These are phyloP conservation scores for Drosophila pallidifrons DNA, from an alignment of 1,140 invertebrate genomes.

Conservation along the genomic window DNA sequence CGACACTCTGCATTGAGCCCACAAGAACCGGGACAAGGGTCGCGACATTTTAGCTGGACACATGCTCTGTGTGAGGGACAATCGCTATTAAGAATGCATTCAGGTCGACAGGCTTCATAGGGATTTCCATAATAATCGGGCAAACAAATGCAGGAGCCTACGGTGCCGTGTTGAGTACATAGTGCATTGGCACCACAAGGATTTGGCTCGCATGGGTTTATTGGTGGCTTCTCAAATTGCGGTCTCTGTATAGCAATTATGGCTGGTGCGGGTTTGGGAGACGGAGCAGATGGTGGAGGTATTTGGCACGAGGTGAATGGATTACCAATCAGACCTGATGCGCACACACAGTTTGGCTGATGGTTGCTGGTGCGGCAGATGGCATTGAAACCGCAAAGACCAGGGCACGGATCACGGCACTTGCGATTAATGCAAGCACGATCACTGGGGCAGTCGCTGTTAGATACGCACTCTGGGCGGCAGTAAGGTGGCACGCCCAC, in stretches of 20 bases:
- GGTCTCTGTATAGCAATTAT: slow-evolving; percentile 89
- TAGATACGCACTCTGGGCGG: slow-evolving; percentile 88
- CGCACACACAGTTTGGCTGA: slow-evolving; percentile 89
- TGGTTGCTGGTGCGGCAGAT: slow-evolving; percentile 88
- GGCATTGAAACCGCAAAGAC: slow-evolving; percentile 88
- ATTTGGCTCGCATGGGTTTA: slow-evolving; percentile 87
- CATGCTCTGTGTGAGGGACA: slow-evolving; percentile 89
- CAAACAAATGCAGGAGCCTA: slow-evolving; percentile 89
- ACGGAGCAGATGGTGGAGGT: slow-evolving; percentile 85
- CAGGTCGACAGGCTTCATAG: slow-evolving; percentile 91
- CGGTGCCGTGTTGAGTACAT: slow-evolving; percentile 88
- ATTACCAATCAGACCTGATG: slow-evolving; percentile 90
- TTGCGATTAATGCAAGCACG: slow-evolving; percentile 89
- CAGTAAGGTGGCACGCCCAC: slow-evolving; percentile 89
- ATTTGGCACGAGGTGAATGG: slow-evolving; percentile 87
- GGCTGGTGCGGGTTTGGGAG: slow-evolving; percentile 56
- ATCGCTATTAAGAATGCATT: slow-evolving; percentile 91
- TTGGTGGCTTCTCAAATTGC: slow-evolving; percentile 90
- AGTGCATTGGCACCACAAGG: slow-evolving; percentile 87
- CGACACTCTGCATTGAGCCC: slow-evolving; percentile 90
- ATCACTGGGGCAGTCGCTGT: slow-evolving; percentile 89
- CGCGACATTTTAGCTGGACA: slow-evolving; percentile 90
- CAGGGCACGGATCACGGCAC: slow-evolving; percentile 87
- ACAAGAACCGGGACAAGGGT: slow-evolving; percentile 92
- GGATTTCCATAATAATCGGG: slow-evolving; percentile 90